Evolutionary conservation across 2,113 vertebrate genomes (phyloP).

Genomic region (Crotalus horridus): DNA sequence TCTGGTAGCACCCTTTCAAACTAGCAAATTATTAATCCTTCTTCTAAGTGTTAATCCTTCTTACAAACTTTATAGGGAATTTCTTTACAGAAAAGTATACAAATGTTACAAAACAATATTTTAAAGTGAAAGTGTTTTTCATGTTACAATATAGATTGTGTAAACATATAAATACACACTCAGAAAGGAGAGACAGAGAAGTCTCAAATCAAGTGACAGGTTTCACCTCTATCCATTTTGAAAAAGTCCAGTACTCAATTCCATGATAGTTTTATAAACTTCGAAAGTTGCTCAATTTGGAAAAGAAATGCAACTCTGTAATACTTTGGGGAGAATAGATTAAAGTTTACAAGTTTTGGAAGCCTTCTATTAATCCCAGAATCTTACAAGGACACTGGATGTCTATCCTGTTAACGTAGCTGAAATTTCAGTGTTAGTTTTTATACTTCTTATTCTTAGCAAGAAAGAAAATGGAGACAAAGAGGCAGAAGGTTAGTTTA

Average conservation of each 20-base stretch:
- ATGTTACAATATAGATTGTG: background rate
- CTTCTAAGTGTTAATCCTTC: background rate
- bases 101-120: background rate
- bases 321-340: background rate
- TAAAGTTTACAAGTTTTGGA: conserved; percentile 28
- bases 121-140: background rate
- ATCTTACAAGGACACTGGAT: background rate
- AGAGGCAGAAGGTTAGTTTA: background rate
- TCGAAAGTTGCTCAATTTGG: conserved; percentile 38
- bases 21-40: background rate
- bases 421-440: conserved; percentile 10
- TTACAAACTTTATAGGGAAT: background rate
- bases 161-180: background rate
- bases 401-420: background rate
- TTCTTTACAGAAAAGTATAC: background rate
- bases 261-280: background rate
- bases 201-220: background rate
- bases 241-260: background rate
- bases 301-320: background rate
- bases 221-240: background rate
- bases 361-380: background rate
- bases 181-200: background rate
- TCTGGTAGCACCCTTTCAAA: background rate
- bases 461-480: conserved; percentile 49
- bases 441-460: background rate